Evolutionary conservation across 1,140 invertebrate genomes (phyloP), one percentile per base, ranked within the genome.

Genomic region (Temnothorax nylanderi): DNA sequence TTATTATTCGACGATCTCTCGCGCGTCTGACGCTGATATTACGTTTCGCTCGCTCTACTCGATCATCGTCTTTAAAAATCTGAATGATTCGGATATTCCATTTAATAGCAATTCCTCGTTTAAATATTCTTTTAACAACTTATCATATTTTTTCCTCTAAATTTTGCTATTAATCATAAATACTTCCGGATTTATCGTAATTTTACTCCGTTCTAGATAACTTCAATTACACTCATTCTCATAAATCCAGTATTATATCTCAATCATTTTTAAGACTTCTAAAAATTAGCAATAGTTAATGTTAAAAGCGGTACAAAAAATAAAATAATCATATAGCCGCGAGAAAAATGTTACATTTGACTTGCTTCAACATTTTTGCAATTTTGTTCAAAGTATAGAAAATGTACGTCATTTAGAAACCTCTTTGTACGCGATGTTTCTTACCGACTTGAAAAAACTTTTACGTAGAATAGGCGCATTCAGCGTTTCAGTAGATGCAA

Each of bases 261-360:
- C 13, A 44, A 41, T 76, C 2, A 41, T 51, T 4, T 11, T 18
- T 16, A 32, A 32, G 0, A 34, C 64, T 34, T 47, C 18, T 16
- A 32, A 64, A 18, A 69, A 67, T 51, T 37, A 26, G 47, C 2
- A 67, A 26, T 13, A 10, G 8, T 41, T 32, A 16, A 44, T 41
- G 2, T 18, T 47, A 51, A 67, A 86, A 87, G 84, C 71, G 75
- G 44, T 34, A 51, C 65, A 85, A 86, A 89, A 89, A 92, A 91
- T 91, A 85, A 41, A 91, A 91, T 90, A 81, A 21, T 62, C n/a
- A 21, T 56, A 56, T 13, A 11, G 5, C 21, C 16, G 3, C n/a
- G 8, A 44, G 85, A 34, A 86, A 78, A 87, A 88, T 69, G 86
- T 37, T 3, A 92, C 90, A 84, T 92, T 90, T 92, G 91, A 90